Conservation (phyloP, 2,888 invertebrate species). For the Apodemia duryi region DNA sequence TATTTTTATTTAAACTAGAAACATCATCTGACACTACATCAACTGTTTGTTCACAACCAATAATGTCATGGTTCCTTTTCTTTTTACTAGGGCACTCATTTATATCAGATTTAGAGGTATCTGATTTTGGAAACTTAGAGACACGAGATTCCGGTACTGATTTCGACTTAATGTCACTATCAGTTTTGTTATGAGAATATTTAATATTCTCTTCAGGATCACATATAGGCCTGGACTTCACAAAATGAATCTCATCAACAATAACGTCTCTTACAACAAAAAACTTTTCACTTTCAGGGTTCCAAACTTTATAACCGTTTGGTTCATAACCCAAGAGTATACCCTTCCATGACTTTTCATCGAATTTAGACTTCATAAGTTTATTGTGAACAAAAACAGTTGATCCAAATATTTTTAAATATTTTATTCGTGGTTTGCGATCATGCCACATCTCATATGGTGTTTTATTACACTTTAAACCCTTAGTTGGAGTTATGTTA, state of each 20-base stretch:
- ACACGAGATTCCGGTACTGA: constrained; percentile 23
- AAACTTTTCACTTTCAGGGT: constrained; percentile 38
- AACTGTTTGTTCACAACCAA: constrained; percentile 4
- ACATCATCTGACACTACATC: background rate
- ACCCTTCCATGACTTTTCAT: too few relatives aligned
- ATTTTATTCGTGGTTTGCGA: constrained; percentile 41
- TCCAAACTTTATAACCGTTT: constrained; percentile 45
- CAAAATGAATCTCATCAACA: constrained; percentile 41
- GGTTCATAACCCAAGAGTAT: constrained; percentile 41
- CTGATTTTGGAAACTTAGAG: constrained; percentile 23
- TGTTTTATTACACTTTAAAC: constrained; percentile 33
- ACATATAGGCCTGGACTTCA: constrained; percentile 31
- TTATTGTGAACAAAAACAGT: constrained; percentile 43
- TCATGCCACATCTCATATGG: constrained; percentile 48
- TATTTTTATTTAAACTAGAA: constrained; percentile 13
- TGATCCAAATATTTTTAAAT: constrained; percentile 42
- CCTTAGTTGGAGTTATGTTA: constrained; percentile 35
- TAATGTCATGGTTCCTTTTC: constrained; percentile 20
- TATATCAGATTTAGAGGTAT: constrained; percentile 25
- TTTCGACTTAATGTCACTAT: constrained; percentile 21
- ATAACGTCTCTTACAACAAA: constrained; percentile 42
- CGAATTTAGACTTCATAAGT: too few relatives aligned
- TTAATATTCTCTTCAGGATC: constrained; percentile 20
- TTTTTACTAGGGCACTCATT: constrained; percentile 19
- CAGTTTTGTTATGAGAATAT: constrained; percentile 27